Conservation (phyloP, 2,113 vertebrate genomes). For the Rostratula benghalensis region DNA sequence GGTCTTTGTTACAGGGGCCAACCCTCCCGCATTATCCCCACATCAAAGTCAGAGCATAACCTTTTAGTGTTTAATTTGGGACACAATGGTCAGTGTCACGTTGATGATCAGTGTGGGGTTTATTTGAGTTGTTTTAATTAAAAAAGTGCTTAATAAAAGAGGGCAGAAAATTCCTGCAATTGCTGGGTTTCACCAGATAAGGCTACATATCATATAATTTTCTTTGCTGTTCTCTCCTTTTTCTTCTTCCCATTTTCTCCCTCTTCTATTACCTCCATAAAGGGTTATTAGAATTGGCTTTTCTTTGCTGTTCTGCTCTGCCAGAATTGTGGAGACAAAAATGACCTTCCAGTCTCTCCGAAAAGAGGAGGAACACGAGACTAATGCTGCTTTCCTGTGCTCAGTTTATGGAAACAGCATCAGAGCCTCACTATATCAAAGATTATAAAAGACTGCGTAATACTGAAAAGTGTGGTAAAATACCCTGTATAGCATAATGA, state of each 20-base stretch:
- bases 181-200: not conserved
- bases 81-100: too few relatives aligned
- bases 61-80: not conserved
- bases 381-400: not conserved
- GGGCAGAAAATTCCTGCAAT: not conserved
- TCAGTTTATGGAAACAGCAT: not conserved
- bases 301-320: not conserved
- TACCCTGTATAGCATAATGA: not conserved
- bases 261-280: not conserved
- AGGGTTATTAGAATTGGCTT: not conserved
- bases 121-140: not conserved
- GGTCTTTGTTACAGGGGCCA: not conserved
- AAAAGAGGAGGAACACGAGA: not conserved
- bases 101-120: not conserved
- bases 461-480: not conserved
- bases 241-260: not conserved
- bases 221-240: not conserved
- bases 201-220: not conserved
- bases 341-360: not conserved
- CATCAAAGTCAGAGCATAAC: not conserved
- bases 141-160: not conserved
- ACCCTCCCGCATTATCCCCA: not conserved
- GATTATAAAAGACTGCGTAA: not conserved
- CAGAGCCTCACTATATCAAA: not conserved
- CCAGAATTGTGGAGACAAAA: not conserved